phyloP scores from a whole-genome alignment of 2,113 vertebrate species.

The Nibea coibor region DNA sequence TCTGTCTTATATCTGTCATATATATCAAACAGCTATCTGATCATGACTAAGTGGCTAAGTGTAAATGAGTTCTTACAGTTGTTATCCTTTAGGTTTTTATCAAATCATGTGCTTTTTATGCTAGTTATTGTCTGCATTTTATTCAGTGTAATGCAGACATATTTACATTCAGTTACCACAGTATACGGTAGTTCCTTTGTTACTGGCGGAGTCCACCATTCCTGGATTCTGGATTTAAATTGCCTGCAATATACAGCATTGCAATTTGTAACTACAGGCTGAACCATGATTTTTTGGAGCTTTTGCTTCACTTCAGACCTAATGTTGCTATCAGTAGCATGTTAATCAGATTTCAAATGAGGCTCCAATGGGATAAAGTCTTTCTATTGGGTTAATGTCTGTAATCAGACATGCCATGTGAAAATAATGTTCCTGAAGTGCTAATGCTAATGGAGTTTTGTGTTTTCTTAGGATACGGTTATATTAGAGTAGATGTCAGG shows the following conservation, averaged over 20 bases:
- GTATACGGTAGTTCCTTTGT: not conserved
- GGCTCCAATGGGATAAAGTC: not conserved
- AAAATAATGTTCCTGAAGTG: not conserved
- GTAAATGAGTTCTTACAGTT: not conserved
- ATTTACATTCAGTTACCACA: not conserved
- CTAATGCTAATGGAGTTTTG: not conserved
- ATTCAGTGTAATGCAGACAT: not conserved
- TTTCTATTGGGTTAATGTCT: no score
- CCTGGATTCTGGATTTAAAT: not conserved
- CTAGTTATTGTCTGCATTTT: not conserved
- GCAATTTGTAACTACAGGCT: not conserved
- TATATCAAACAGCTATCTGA: not conserved
- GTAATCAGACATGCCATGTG: not conserved
- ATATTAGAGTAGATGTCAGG: not conserved
- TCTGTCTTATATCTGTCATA: no score
- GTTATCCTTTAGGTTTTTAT: not conserved
- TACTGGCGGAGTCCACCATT: not conserved
- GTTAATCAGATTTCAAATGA: not conserved
- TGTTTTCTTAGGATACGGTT: not conserved
- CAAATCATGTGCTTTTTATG: not conserved
- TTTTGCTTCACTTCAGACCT: not conserved
- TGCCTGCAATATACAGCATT: not conserved
- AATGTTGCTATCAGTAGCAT: not conserved
- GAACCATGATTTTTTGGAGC: not conserved
- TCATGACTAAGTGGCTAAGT: not conserved